Base-by-base conservation (phyloP, 2,113 vertebrate genomes). In the Apeltes quadracus region DNA sequence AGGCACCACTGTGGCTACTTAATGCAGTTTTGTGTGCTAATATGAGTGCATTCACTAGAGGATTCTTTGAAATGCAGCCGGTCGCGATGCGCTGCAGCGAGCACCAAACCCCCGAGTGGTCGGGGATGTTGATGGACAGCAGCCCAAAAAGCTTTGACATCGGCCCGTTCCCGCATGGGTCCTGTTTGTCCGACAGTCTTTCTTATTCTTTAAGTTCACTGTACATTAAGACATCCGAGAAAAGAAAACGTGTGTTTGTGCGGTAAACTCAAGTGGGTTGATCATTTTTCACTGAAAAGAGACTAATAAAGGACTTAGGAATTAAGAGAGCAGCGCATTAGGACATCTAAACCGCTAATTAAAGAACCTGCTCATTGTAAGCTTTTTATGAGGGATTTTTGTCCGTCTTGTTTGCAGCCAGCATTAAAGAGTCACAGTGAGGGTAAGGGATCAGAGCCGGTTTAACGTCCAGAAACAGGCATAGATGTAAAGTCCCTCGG, bases 351-450 rank as follows among this genome's bases (percentile, higher is more conserved):
- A 91, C 82, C 84, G 34, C 90, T 92, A 90, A 92, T 87, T 92
- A 93, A 94, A 90, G 94, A 91, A 93, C 94, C 91, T 95, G 87
- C 91, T 78, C 51, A 84, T 90, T 93, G 87, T 95, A 95, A 96
- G 93, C 94, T 92, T 92, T 94, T 92, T 93, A 94, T 93, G 86
- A 87, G 91, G 93, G 93, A 95, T 96, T 95, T 91, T 93, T 94
- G 92, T 87, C 84, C 88, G 75, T 87, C 89, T 87, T 91, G 86
- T 87, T 87, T 94, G 93, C 90, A 90, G 87, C 83, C 79, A 55
- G 88, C 82, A 93, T 96, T 95, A 96, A 86, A 86, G 84, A 93
- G 94, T 95, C 94, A 95, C 92, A 82, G 87, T 89, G 93, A 95
- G 95, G 95, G 90, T 23, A 91, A 94, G 92, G 91, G 93, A 93